Conservation (phyloP, 2,888 invertebrate species). For the Eueremaeus valkanovi region DNA sequence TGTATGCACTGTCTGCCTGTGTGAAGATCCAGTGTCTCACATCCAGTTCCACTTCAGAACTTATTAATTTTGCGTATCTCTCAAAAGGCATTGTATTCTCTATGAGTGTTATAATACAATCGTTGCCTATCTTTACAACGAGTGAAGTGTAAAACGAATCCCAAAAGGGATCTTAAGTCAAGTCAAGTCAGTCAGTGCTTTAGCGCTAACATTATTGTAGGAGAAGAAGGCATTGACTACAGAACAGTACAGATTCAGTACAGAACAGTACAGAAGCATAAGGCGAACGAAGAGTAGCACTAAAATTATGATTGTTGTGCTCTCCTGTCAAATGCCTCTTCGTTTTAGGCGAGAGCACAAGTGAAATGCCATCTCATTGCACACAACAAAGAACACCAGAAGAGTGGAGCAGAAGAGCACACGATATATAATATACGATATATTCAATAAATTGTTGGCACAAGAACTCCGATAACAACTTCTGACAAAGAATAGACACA, state of each 20-base stretch:
- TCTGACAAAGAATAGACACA: background rate
- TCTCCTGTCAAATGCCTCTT: conserved; percentile 13
- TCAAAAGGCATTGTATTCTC: conserved; percentile 13
- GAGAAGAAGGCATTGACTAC: background rate
- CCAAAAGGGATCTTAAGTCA: conserved; percentile 7
- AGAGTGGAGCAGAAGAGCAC: background rate
- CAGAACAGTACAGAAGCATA: no score
- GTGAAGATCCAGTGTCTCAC: no score
- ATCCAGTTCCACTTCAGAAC: background rate
- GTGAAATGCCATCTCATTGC: background rate
- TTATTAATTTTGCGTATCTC: conserved; percentile 15
- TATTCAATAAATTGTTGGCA: background rate
- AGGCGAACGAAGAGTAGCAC: background rate
- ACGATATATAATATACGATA: background rate
- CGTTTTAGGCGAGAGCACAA: background rate
- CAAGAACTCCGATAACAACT: background rate
- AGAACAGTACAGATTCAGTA: no score
- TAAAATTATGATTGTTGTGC: conserved; percentile 13
- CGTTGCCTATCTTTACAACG: conserved; percentile 11
- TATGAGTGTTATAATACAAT: background rate
- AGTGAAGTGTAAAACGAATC: conserved; percentile 16
- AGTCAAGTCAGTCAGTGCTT: no score
- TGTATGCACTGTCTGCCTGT: no score
- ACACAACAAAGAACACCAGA: background rate
- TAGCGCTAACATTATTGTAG: conserved; percentile 6